A percentile compares a stretch with the other conserved stretches of the same genome.
Evolutionary conservation across 2,797 vertebrate species (phyloP).

Genomic region (Dendrocincla fuliginosa): DNA sequence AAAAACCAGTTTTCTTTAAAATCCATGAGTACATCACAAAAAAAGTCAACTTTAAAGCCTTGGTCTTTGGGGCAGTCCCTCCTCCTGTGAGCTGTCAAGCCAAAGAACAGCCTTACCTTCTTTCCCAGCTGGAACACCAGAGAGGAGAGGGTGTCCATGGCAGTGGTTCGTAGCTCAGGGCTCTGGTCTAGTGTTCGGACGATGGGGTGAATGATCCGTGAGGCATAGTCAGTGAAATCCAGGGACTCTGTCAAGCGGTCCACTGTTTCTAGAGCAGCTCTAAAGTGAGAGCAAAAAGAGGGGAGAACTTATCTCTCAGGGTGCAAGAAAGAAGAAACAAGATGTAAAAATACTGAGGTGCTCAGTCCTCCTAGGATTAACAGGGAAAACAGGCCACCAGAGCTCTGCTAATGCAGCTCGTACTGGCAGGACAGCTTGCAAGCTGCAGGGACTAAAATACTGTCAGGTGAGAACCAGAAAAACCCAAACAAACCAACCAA

Average conservation of each 20-base stretch:
- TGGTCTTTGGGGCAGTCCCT: background rate
- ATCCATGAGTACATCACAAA: background rate
- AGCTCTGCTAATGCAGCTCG: background rate
- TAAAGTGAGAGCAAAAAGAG: conserved; percentile 46
- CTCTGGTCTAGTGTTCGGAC: conserved; percentile 92
- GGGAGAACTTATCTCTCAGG: background rate
- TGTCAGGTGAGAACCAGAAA: background rate
- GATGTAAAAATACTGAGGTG: background rate
- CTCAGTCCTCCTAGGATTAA: background rate
- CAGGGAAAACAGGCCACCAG: background rate
- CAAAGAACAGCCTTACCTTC: conserved; percentile 82
- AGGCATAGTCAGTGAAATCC: conserved; percentile 98
- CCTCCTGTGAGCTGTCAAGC: background rate
- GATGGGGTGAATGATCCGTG: conserved; percentile 96
- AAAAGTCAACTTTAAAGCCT: background rate
- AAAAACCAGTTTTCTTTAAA: background rate
- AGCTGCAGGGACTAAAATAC: background rate
- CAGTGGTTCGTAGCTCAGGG: conserved; percentile 89
- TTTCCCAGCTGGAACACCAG: conserved; percentile 97
- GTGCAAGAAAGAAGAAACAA: background rate
- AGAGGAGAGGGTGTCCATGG: conserved; percentile 97
- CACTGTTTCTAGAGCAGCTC: conserved; percentile 94
- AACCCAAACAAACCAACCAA: background rate
- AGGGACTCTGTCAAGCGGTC: conserved; percentile 95
- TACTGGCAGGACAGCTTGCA: background rate